phyloP scores from a whole-genome alignment of 2,113 vertebrate species.

The Labeo rohita region DNA sequence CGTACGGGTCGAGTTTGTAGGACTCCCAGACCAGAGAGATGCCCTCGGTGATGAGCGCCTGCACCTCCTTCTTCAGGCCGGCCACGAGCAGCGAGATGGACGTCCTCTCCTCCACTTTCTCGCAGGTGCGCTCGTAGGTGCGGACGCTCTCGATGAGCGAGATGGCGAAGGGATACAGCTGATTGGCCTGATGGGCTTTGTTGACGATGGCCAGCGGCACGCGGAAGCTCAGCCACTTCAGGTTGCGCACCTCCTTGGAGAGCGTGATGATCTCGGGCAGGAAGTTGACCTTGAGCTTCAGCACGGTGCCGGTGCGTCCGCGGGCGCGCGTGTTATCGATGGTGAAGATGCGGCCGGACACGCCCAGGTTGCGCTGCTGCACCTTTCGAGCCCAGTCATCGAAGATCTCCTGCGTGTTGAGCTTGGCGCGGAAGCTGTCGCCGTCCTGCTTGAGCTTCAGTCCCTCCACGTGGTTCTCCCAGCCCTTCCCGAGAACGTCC shows the following conservation, averaged over 20 bases:
- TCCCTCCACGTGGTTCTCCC: conserved; percentile 98
- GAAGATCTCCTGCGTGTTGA: conserved; percentile 98
- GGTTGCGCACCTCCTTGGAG: conserved; percentile 97
- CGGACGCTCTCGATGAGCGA: conserved; percentile 97
- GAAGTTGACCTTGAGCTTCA: conserved; percentile 98
- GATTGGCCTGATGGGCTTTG: conserved; percentile 98
- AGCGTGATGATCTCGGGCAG: conserved; percentile 98
- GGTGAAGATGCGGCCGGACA: conserved; percentile 96
- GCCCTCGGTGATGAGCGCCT: conserved; percentile 93
- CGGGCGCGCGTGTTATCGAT: conserved; percentile 93
- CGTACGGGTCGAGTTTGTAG: conserved; percentile 97
- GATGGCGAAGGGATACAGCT: conserved; percentile 97
- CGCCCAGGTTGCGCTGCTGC: conserved; percentile 97
- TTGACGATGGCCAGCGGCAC: conserved; percentile 97
- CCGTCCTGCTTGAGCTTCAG: conserved; percentile 98
- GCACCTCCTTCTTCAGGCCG: conserved; percentile 95
- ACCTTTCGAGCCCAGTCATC: conserved; percentile 98
- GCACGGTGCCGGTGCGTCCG: conserved; percentile 89
- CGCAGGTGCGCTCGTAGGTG: conserved; percentile 94
- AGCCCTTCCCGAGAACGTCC: conserved; percentile 96
- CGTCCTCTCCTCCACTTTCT: conserved; percentile 94
- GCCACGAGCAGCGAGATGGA: conserved; percentile 93
- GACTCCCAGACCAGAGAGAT: conserved; percentile 98
- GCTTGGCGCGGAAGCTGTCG: conserved; percentile 97
- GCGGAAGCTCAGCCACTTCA: conserved; percentile 98